Percentiles rank a stretch among this genome's conserved stretches.
phyloP scores from a whole-genome alignment of 2,113 vertebrate genomes.

The Malaclemys terrapin region DNA sequence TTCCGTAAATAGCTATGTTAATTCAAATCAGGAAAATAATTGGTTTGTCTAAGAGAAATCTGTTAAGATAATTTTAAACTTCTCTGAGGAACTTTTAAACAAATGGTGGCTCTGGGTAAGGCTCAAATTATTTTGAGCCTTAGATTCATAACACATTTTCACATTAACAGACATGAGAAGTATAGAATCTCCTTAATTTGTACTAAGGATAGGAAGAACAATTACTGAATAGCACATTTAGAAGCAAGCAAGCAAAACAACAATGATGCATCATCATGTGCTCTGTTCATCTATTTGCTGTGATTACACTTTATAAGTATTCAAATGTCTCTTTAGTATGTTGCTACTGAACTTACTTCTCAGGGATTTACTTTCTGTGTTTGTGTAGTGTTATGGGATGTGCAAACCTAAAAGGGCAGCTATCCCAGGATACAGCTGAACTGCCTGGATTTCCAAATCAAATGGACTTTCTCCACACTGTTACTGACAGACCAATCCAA shows the following conservation, averaged over 20 bases:
- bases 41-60: background rate
- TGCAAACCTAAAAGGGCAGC: background rate
- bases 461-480: background rate
- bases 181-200: background rate
- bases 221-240: background rate
- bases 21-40: background rate
- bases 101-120: background rate
- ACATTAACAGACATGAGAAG: background rate
- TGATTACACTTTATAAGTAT: background rate
- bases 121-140: background rate
- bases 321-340: background rate
- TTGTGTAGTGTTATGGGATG: background rate
- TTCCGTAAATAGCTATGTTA: background rate
- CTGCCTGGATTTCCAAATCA: background rate
- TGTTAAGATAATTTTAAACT: background rate
- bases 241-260: background rate
- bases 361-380: background rate
- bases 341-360: background rate
- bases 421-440: background rate
- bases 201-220: background rate
- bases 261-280: background rate
- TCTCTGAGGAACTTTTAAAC: background rate
- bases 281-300: background rate
- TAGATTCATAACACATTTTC: background rate
- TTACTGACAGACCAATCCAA: background rate